Evolutionary conservation across 2,888 invertebrate species (phyloP), one percentile per base, ranked within the genome.

Genomic region (Pyrochroa serraticornis): DNA sequence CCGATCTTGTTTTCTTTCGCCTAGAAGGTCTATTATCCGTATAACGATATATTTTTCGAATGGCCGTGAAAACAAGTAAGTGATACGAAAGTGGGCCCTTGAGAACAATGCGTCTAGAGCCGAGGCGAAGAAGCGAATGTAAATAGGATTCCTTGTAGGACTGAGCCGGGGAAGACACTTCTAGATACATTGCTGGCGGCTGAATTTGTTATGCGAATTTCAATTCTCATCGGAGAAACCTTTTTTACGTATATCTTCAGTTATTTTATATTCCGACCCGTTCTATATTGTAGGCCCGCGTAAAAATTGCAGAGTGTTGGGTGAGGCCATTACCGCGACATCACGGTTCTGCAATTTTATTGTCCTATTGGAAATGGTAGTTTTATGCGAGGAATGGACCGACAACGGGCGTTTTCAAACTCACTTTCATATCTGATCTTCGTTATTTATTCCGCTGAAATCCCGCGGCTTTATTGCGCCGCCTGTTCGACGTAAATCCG

Each of bases 81-180:
- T 73, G 71, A 72, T 71, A 72, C 66, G 64, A 69, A 70, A 72
- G 71, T 72, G 71, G 71, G 60, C 71, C 71, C 73, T 63, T 44
- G 71, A 69, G 73, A 68, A 65, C 70, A 62, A 71, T 72, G 67
- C 66, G 62, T 72, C 67, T 66, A 62, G 54, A 51, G 63, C 49
- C 60, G 63, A 67, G 64, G 68, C 67, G 68, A 66, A 69, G 66
- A 70, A 65, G 58, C 66, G 67, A 63, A 71, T 72, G 72, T 70
- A 72, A 72, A 72, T 71, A 64, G 68, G 71, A 70, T 70, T 69
- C 64, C 60, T 51, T 51, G 61, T 39, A 58, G 58, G 50, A 58
- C 54, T 50, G 51, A 56, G 60, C 37, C 41, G 48, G 55, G 55
- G 59, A 64, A 63, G 64, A 63, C 62, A 64, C 58, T 63, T 53